These are phyloP conservation scores for Drosophila nr. medialis DNA, from an alignment of 2,888 invertebrate species.

Conservation along the genomic window DNA sequence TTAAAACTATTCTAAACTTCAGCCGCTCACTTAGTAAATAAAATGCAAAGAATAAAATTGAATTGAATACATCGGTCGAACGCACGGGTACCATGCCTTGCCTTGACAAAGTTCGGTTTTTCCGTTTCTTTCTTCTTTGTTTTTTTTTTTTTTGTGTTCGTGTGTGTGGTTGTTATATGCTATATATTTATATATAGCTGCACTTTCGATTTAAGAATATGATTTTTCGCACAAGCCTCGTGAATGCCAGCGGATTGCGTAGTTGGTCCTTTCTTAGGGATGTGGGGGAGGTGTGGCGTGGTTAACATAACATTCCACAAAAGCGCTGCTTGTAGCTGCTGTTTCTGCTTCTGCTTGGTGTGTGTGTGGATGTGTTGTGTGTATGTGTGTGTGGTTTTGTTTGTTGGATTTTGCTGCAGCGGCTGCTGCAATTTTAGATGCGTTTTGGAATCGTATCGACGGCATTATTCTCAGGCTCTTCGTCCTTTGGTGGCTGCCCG, in stretches of 20 bases:
- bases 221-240: conserved; percentile 17
- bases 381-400: conserved; percentile 7
- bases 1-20: conserved; percentile 62
- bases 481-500: conserved; percentile 83
- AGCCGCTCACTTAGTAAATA: conserved; percentile 70
- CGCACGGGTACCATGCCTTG: conserved; percentile 24
- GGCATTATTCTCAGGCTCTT: conserved; percentile 82
- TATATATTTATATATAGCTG: conserved; percentile 7
- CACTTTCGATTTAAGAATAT: conserved; percentile 19
- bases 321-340: conserved; percentile 18
- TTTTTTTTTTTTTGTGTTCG: conserved; percentile 27
- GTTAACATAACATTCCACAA: conserved; percentile 18
- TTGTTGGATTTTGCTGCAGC: conserved; percentile 32
- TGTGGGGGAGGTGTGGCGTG: conserved; percentile 1
- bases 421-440: conserved; percentile 62
- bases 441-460: conserved; percentile 81
- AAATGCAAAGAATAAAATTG: conserved; percentile 73
- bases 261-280: conserved; percentile 37
- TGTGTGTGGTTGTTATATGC: conserved; percentile 4
- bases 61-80: conserved; percentile 43
- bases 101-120: conserved; percentile 38
- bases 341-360: conserved; percentile 28
- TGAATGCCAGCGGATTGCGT: conserved; percentile 12
- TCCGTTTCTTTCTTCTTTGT: conserved; percentile 13
- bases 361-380: conserved; percentile 15